These are phyloP conservation scores for Catharus ustulatus DNA, from an alignment of 2,797 vertebrate genomes.

Conservation along the genomic window DNA sequence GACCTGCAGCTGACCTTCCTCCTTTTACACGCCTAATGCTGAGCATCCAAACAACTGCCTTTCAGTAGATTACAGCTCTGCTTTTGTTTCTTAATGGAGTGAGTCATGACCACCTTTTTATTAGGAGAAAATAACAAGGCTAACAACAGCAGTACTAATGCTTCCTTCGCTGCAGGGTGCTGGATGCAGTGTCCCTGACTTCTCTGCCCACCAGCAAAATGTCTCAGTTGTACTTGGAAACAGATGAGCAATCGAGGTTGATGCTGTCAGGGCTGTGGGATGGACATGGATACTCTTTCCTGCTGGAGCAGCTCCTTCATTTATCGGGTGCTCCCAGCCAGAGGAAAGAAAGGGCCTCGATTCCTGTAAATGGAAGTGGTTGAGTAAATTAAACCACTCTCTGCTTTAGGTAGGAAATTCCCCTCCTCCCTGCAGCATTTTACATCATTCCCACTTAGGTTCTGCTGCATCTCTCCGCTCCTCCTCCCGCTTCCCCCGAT, in stretches of 20 bases:
- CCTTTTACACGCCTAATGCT: slow-evolving; percentile 4
- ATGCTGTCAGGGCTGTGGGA: background rate
- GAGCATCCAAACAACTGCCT: slow-evolving; percentile 51
- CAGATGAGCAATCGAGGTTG: background rate
- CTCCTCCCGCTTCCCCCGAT: slow-evolving; percentile 44
- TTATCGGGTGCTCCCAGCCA: background rate
- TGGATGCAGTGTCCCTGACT: slow-evolving; percentile 33
- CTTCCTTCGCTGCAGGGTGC: slow-evolving; percentile 45
- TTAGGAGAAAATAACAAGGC: slow-evolving; percentile 60
- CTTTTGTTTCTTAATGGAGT: slow-evolving; percentile 62
- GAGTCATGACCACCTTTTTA: slow-evolving; percentile 68
- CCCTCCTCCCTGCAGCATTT: slow-evolving; percentile 3
- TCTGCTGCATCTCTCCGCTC: slow-evolving; percentile 34
- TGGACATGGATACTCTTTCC: background rate
- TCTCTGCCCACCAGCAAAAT: slow-evolving; percentile 32
- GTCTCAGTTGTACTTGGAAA: background rate
- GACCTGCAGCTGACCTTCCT: slow-evolving; percentile 62
- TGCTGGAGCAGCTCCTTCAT: background rate
- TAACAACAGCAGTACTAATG: slow-evolving; percentile 9
- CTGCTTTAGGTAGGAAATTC: slow-evolving; percentile 36
- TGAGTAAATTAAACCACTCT: background rate
- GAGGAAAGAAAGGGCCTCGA: background rate
- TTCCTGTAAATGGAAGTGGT: background rate
- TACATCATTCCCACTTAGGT: slow-evolving; percentile 22
- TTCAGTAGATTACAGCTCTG: slow-evolving; percentile 53